phyloP scores from a whole-genome alignment of 2,113 vertebrate genomes.

The Seriola dumerili region DNA sequence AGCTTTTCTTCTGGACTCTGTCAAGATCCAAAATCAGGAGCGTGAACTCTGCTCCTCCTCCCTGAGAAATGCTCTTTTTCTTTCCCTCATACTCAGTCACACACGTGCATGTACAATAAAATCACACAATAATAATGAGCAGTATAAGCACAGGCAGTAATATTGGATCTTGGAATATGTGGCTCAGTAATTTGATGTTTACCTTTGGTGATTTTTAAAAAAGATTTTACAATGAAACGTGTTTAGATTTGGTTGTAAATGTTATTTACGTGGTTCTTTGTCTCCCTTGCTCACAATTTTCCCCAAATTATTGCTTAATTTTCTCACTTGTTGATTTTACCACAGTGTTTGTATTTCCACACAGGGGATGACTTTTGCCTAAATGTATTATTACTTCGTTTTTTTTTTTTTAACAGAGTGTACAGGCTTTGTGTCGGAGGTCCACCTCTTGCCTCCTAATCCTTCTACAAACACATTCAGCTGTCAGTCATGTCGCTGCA shows the following conservation, averaged over 20 bases:
- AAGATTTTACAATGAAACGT: no score
- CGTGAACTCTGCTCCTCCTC: background rate
- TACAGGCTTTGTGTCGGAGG: background rate
- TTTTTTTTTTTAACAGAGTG: background rate
- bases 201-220: background rate
- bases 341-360: constrained; percentile 5
- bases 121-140: background rate
- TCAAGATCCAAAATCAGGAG: constrained; percentile 17
- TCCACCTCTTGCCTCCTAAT: constrained; percentile 14
- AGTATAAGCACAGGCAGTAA: background rate
- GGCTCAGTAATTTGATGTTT: background rate
- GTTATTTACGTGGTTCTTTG: background rate
- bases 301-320: background rate
- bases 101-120: background rate
- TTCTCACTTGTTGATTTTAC: background rate
- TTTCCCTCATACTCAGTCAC: background rate
- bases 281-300: background rate
- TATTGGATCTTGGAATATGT: background rate
- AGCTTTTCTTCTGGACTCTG: constrained; percentile 27
- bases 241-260: background rate
- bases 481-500: constrained; percentile 58
- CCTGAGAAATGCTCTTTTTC: constrained; percentile 18
- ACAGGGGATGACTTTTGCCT: background rate
- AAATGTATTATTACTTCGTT: background rate
- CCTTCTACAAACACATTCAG: constrained; percentile 56